These are phyloP conservation scores for Ceraclea dissimilis DNA, from an alignment of 2,888 invertebrate genomes.

Conservation along the genomic window DNA sequence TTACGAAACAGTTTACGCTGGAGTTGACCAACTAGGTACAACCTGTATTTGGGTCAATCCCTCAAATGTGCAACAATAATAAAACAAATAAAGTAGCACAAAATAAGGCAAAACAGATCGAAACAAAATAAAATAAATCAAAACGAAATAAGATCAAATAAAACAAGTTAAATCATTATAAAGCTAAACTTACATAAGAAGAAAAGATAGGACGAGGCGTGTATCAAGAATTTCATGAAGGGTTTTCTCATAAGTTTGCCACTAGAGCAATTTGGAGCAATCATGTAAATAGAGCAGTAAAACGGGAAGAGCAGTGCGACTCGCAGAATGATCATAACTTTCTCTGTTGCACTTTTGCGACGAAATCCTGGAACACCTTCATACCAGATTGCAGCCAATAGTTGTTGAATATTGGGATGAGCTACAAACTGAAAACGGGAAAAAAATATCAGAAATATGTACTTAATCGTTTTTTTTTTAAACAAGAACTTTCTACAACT, in stretches of 20 bases:
- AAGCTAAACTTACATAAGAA: conserved; percentile 90
- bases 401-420: conserved; percentile 92
- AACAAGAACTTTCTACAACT: too few species aligned
- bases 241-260: conserved; percentile 86
- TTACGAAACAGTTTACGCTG: too few species aligned
- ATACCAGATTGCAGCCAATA: conserved; percentile 88
- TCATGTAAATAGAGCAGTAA: conserved; percentile 77
- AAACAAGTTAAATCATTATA: too few species aligned
- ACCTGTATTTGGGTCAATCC: too few species aligned
- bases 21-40: too few species aligned
- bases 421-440: conserved; percentile 80
- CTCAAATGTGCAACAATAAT: too few species aligned
- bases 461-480: too few species aligned
- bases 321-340: conserved; percentile 63
- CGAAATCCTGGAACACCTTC: conserved; percentile 92
- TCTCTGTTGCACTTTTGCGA: conserved; percentile 66
- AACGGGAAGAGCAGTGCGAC: conserved; percentile 82
- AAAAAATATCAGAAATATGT: background rate
- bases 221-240: conserved; percentile 94
- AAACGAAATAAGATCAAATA: too few species aligned
- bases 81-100: too few species aligned
- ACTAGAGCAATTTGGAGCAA: conserved; percentile 71
- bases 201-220: conserved; percentile 88
- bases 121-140: too few species aligned
- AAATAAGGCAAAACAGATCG: too few species aligned